These are phyloP conservation scores for Athalia rosae DNA, from an alignment of 2,888 invertebrate genomes.

Conservation along the genomic window DNA sequence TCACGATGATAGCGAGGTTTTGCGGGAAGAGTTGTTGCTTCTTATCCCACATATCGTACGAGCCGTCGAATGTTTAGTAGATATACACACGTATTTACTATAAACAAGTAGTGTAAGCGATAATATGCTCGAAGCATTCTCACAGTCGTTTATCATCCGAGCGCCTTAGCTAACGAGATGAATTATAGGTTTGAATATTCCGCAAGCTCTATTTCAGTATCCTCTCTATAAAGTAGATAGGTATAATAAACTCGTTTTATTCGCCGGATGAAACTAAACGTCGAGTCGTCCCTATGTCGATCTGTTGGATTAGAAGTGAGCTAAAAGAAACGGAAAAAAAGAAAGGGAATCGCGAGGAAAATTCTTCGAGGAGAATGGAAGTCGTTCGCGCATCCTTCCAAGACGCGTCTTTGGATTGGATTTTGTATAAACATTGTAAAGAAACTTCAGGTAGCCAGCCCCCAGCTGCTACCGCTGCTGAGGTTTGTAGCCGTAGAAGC, in stretches of 20 bases:
- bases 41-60: no score
- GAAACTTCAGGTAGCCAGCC: background rate
- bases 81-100: background rate
- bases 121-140: background rate
- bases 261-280: no score
- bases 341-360: background rate
- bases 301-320: no score
- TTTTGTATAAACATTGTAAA: conserved; percentile 13
- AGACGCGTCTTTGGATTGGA: background rate
- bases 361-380: background rate
- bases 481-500: background rate
- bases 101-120: background rate
- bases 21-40: no score
- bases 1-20: no score
- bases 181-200: background rate
- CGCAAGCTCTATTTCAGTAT: background rate
- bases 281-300: no score
- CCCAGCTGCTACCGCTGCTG: background rate
- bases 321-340: no score
- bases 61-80: no score
- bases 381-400: background rate
- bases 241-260: no score
- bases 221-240: no score
- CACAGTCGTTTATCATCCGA: background rate
- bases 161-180: background rate